These are phyloP conservation scores for Vireo griseus DNA, from an alignment of 2,797 vertebrate genomes.

Conservation along the genomic window DNA sequence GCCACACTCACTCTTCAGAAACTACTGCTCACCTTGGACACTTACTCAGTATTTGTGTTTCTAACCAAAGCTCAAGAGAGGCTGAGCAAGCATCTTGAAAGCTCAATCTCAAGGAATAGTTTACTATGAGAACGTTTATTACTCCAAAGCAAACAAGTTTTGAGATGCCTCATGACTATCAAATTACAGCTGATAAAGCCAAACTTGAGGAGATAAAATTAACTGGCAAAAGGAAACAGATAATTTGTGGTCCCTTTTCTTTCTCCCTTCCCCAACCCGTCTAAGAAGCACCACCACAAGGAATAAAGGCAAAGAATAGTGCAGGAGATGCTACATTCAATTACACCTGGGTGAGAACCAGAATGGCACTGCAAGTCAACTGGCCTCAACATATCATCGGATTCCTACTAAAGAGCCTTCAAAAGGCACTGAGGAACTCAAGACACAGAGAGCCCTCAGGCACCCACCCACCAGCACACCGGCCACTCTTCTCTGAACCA, in stretches of 20 bases:
- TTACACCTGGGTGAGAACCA: not conserved
- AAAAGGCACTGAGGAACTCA: not conserved
- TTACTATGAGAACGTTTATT: not conserved
- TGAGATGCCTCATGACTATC: not conserved
- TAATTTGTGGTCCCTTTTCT: not conserved
- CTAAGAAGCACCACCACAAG: not conserved
- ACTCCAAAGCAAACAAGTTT: not conserved
- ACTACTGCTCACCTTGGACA: not conserved
- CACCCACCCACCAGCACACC: accelerated
- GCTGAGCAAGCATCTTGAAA: not conserved
- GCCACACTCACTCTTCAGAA: not conserved
- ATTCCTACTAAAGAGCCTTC: not conserved
- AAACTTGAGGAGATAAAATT: not conserved
- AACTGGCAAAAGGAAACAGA: not conserved
- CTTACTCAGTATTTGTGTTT: not conserved
- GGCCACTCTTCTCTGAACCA: not conserved
- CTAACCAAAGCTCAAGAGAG: not conserved
- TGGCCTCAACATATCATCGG: accelerated
- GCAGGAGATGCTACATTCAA: not conserved
- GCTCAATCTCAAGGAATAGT: not conserved
- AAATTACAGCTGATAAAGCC: not conserved
- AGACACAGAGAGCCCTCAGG: not conserved
- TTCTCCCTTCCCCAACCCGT: not conserved
- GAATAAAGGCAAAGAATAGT: not conserved
- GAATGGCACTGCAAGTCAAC: not conserved